phyloP scores from a whole-genome alignment of 2,113 vertebrate genomes.

The Tenrec ecaudatus region DNA sequence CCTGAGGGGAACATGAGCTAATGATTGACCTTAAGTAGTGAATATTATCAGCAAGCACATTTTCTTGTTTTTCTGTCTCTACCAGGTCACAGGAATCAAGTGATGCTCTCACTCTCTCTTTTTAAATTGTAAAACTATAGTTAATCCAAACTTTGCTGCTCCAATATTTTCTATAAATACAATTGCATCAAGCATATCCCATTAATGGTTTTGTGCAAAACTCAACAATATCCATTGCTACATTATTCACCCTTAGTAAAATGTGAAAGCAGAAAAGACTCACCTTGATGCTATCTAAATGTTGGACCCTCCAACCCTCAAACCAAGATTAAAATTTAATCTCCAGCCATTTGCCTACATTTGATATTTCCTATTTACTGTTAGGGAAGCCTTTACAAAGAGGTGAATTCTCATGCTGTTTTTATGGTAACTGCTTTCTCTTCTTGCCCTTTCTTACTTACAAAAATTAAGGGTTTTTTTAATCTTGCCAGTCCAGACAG shows the following conservation, averaged over 20 bases:
- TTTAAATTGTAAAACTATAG: neutral
- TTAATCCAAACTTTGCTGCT: neutral
- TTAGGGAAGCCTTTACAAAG: neutral
- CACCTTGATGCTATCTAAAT: no score
- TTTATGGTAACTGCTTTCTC: neutral
- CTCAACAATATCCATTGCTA: neutral
- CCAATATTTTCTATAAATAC: neutral
- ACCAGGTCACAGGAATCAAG: neutral
- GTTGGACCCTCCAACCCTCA: neutral
- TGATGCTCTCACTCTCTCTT: neutral
- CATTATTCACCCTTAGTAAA: neutral
- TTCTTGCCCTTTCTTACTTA: neutral
- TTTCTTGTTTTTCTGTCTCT: neutral
- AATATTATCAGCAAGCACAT: neutral
- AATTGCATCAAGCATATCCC: neutral
- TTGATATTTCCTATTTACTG: neutral
- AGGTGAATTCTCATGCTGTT: neutral
- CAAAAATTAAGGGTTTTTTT: neutral
- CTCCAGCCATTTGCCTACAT: neutral
- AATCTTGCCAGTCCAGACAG: neutral
- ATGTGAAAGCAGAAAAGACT: no score
- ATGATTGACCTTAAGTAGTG: neutral
- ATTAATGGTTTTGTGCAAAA: neutral
- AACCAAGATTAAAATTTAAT: neutral
- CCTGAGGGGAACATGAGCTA: no score